Evolutionary conservation across 2,113 vertebrate species (phyloP), one percentile per base, ranked within the genome.

Genomic region (Actinemys pallida): DNA sequence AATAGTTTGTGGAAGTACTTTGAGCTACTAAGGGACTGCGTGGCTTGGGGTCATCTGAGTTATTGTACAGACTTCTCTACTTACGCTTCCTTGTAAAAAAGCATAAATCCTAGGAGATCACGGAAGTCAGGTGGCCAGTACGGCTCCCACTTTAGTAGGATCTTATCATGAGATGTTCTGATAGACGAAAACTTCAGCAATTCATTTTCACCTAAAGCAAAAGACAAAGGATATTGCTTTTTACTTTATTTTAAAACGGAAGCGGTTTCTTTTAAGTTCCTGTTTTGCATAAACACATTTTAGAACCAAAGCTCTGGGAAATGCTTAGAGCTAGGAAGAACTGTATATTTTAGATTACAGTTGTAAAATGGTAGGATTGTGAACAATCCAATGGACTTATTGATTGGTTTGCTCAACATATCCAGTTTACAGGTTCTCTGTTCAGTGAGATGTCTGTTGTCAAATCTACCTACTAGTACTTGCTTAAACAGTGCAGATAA

Each of bases 11-110:
- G 88, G 85, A 83, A 93, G 88, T 69, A 84, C 84, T 49, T 25
- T 10, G 0, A 4, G 83, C 6, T 53, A 6, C 9, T 9, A 1
- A 0, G 39, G 1, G 8, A 39, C 7, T 50, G 39, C 1, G 16
- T 8, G 31, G 72, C 0, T 4, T 80, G 1, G 11, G 22, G 9
- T 57, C 49, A 53, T 52, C 35, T 29, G 4, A 81, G 42, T 47
- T 53, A 47, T 3, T 42, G 25, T 13, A 49, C 10, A 20, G 24
- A 75, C 25, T 56, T 16, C 72, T 72, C 39, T 72, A 99, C 99
- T 99, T 97, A 99, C 99, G 99, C 99, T 95, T 99, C 99, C 93
- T 99, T 99, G 96, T 99, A 99, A 93, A 99, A 99, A 2, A 99
- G 98, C 99, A 99, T 99, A 87, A 99, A 99, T 3, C 99, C 99